Evolutionary conservation across 1,140 invertebrate species (phyloP).

Genomic region (Vollenhovia emeryi): DNA sequence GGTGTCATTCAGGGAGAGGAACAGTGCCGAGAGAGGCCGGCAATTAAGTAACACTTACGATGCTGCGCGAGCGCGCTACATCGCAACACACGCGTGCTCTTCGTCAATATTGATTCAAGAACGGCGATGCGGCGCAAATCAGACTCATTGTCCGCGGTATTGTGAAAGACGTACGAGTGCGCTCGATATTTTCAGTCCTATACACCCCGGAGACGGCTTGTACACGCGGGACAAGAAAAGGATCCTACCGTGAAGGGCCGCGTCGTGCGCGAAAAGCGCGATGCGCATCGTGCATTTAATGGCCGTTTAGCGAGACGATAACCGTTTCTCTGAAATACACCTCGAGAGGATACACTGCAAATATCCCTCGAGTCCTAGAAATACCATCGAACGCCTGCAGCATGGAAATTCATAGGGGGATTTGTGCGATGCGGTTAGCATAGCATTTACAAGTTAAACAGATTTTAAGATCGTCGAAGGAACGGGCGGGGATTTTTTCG

Average conservation of each 20-base stretch:
- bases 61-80: neutral
- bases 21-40: conserved; percentile 19
- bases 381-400: conserved; percentile 13
- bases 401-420: conserved; percentile 35
- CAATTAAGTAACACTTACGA: conserved; percentile 62
- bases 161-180: conserved; percentile 18
- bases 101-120: conserved; percentile 42
- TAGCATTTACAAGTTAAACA: conserved; percentile 56
- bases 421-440: neutral
- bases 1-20: conserved; percentile 58
- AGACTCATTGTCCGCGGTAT: neutral
- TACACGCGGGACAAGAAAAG: neutral
- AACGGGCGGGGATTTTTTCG: neutral
- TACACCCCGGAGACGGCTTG: neutral
- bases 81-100: neutral
- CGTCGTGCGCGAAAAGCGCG: neutral
- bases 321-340: conserved; percentile 29
- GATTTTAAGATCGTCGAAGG: conserved; percentile 22
- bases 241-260: neutral
- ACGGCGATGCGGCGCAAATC: conserved; percentile 2
- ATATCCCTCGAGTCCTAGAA: conserved; percentile 33
- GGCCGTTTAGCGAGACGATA: conserved; percentile 38
- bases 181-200: conserved; percentile 20
- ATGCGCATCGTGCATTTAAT: conserved; percentile 3
- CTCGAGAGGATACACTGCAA: conserved; percentile 37